Conservation (phyloP, 1,140 invertebrate species). For the Magallana gigas region DNA sequence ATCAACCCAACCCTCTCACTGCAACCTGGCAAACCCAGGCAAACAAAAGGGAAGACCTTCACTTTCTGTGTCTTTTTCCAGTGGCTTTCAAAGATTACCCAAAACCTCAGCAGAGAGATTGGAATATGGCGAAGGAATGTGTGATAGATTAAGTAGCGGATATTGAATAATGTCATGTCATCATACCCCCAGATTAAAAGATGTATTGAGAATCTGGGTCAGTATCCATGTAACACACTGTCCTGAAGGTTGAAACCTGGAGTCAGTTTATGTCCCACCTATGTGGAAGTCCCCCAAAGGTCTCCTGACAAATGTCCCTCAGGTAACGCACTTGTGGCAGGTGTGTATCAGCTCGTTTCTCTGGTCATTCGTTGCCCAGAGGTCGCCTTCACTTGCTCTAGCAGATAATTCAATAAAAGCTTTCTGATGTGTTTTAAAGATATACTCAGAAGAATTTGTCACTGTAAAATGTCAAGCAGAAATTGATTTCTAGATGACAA, state of each 20-base stretch:
- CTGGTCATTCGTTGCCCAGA: conserved; percentile 20
- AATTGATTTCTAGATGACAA: conserved; percentile 8
- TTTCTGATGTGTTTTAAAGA: conserved; percentile 19
- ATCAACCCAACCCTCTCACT: conserved; percentile 21
- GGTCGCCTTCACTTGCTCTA: conserved; percentile 9
- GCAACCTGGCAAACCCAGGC: conserved; percentile 20
- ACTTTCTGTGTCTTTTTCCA: neutral
- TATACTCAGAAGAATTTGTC: conserved; percentile 19
- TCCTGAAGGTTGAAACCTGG: conserved; percentile 10
- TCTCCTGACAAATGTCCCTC: conserved; percentile 24
- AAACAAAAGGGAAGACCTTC: conserved; percentile 4
- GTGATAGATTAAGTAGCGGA: conserved; percentile 30
- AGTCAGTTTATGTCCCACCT: conserved; percentile 17
- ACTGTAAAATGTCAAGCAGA: conserved; percentile 18
- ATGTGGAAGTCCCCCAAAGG: neutral
- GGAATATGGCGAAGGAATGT: conserved; percentile 9
- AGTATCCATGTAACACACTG: neutral
- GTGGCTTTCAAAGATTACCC: neutral
- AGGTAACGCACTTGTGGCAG: conserved; percentile 13
- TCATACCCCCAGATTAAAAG: conserved; percentile 27
- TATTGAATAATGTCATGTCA: conserved; percentile 38
- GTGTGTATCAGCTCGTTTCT: conserved; percentile 16
- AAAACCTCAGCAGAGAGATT: neutral
- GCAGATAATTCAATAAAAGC: conserved; percentile 18
- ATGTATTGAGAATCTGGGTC: conserved; percentile 21